Evolutionary conservation across 1,140 invertebrate species (phyloP), one percentile per base, ranked within the genome.

Genomic region (Psilanteris sp.): DNA sequence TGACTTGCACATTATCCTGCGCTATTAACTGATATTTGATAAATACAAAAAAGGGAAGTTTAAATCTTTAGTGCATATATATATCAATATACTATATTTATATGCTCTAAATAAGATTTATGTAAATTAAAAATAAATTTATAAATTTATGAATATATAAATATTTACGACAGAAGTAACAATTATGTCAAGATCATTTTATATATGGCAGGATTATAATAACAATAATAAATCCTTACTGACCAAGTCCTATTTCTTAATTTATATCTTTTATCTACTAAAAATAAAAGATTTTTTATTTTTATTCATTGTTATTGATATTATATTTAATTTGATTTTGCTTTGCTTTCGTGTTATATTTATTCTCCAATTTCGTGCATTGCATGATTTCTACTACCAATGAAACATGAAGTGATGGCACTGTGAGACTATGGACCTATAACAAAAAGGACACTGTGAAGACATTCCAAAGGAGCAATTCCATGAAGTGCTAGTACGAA

Each of bases 351-450:
- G 83, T 85, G 79, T 83, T 83, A 70, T 61, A 80, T 87, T 85
- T 86, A 87, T 79, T 79, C 82, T 85, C 80, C 81, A 79, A 81
- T 87, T 84, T 87, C 81, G 83, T 87, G 83, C 86, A 87, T 88
- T 87, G 86, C 86, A 88, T 88, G 87, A 84, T 78, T 81, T 77
- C 78, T 80, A 72, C 75, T 68, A 75, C 37, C 73, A 74, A 61
- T 74, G 20, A 72, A 39, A 80, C 79, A 39, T 57, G 77, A 83
- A 88, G 85, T 76, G 86, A 88, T 72, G 85, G 85, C 74, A 87
- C 84, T 10, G 81, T 88, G 64, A 82, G 77, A 70, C 79, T 88
- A n/a, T 88, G 87, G 87, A 87, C 78, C 71, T 87, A 84, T 81
- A 80, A 74, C 79, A 87, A 83, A 66, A 83, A 78, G 80, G 85